Conservation (phyloP, 1,140 invertebrate genomes). For the Plectus sambesii region DNA sequence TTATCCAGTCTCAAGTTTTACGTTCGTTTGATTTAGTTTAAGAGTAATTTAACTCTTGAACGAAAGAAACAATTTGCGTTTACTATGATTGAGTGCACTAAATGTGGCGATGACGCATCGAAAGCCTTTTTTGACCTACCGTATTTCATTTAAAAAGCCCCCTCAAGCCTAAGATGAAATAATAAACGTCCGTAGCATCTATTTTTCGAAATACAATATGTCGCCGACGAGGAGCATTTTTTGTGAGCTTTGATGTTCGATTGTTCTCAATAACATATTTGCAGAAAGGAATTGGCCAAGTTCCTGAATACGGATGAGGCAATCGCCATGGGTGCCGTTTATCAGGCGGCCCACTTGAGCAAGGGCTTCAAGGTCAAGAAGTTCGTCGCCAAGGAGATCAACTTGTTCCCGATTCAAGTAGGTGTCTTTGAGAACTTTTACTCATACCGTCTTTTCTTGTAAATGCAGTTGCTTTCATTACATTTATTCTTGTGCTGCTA, state of each 20-base stretch:
- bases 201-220: neutral
- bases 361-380: constrained; percentile 83
- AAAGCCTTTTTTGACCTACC: too few relatives aligned
- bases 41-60: neutral
- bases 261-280: constrained; percentile 16
- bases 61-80: too few relatives aligned
- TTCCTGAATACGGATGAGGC: constrained; percentile 97
- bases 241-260: neutral
- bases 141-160: too few relatives aligned
- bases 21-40: constrained; percentile 4
- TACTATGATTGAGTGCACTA: too few relatives aligned
- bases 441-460: neutral
- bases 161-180: too few relatives aligned
- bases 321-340: constrained; percentile 86
- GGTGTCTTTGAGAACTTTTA: constrained; percentile 17
- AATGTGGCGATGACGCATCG: too few relatives aligned
- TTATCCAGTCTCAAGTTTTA: too few relatives aligned
- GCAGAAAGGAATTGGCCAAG: constrained; percentile 65
- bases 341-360: constrained; percentile 87
- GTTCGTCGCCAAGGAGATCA: constrained; percentile 83
- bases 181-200: too few relatives aligned
- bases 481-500: constrained; percentile 4
- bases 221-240: neutral
- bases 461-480: neutral
- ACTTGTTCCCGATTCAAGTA: constrained; percentile 86